A percentile compares a stretch with the other conserved stretches of the same genome.
Conservation (phyloP, 2,888 invertebrate genomes). For the Drosophila flavopinicola region DNA sequence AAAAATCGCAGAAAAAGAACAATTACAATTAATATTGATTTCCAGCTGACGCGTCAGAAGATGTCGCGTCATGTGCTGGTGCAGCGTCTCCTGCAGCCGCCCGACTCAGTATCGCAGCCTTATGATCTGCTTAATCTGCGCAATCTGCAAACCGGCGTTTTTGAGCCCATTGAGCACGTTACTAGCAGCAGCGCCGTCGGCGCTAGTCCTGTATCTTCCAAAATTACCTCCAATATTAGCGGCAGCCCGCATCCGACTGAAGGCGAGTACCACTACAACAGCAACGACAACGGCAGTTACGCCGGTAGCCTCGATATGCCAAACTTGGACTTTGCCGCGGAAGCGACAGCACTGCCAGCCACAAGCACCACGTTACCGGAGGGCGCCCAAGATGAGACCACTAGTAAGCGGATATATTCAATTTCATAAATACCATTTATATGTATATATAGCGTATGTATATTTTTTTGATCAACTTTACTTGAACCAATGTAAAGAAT, state of each 20-base stretch:
- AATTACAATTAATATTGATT: background rate
- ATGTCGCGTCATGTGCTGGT: conserved; percentile 88
- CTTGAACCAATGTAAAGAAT: too few relatives aligned
- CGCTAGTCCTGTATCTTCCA: conserved; percentile 13
- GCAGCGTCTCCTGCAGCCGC: conserved; percentile 87
- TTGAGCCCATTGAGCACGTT: conserved; percentile 58
- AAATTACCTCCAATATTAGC: conserved; percentile 10
- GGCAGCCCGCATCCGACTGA: background rate
- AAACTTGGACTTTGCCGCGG: conserved; percentile 42
- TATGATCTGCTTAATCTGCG: conserved; percentile 76
- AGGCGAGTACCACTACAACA: background rate
- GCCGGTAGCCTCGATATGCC: conserved; percentile 52
- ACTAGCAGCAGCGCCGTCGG: conserved; percentile 16
- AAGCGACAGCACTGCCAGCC: conserved; percentile 6
- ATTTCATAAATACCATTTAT: background rate
- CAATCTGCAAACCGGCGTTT: conserved; percentile 71
- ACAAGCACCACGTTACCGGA: conserved; percentile 43
- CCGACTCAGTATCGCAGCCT: conserved; percentile 83
- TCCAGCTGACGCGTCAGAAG: conserved; percentile 79
- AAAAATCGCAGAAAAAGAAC: too few relatives aligned
- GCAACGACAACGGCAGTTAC: background rate
- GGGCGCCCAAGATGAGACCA: conserved; percentile 73
- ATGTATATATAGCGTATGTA: too few relatives aligned
- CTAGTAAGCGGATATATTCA: conserved; percentile 56
- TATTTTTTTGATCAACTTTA: too few relatives aligned